These are phyloP conservation scores for Catagonus wagneri DNA, from an alignment of 2,113 vertebrate genomes.

Conservation along the genomic window DNA sequence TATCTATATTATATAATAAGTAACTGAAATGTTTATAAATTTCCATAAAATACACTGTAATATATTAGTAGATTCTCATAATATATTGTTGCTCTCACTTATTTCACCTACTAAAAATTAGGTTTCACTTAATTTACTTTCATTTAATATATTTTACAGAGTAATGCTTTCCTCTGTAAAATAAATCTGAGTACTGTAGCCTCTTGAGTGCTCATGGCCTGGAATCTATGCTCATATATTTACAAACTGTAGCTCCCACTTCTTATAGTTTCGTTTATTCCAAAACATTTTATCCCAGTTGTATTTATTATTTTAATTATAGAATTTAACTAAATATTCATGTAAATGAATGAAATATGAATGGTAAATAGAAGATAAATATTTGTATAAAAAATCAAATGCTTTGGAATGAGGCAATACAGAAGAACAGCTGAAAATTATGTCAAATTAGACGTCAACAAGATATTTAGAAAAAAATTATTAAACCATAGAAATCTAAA, in stretches of 20 bases:
- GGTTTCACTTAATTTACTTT: conserved; percentile 34
- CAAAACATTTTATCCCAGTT: not conserved
- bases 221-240: not conserved
- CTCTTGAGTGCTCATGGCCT: not conserved
- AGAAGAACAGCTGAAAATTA: conserved; percentile 15
- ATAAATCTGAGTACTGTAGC: not conserved
- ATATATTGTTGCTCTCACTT: not conserved
- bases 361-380: not conserved
- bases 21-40: not conserved
- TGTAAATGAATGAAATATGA: not conserved
- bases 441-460: not conserved
- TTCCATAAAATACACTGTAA: not conserved
- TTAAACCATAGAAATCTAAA: conserved; percentile 16
- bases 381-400: conserved; percentile 16
- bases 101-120: not conserved
- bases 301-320: not conserved
- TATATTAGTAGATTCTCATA: not conserved
- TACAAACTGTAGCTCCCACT: not conserved
- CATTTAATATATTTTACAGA: not conserved
- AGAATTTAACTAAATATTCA: conserved; percentile 24
- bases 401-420: not conserved
- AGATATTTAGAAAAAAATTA: conserved; percentile 5
- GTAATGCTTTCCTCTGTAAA: not conserved
- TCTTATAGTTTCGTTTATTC: not conserved
- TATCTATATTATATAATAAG: not conserved